Percentiles rank a stretch among this genome's conserved stretches.
These are phyloP conservation scores for Uropetala carovei DNA, from an alignment of 2,888 invertebrate genomes.

Conservation along the genomic window DNA sequence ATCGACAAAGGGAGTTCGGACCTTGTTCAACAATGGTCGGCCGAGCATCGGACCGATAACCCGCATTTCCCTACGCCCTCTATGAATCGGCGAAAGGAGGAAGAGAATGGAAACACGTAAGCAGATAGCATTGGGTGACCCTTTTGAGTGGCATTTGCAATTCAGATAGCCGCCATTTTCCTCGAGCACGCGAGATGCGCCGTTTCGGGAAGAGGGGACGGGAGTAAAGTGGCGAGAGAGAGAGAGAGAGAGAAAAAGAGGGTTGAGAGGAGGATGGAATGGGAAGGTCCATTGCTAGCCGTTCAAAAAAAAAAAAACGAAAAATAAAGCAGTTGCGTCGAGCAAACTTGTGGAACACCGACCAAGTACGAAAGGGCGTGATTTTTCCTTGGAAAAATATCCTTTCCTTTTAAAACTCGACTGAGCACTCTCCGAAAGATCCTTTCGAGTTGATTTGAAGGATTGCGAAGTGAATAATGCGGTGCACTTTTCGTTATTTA, in stretches of 20 bases:
- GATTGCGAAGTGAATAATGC: not conserved
- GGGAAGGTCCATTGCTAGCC: not conserved
- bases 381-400: not conserved
- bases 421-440: not conserved
- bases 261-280: not conserved
- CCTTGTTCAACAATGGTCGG: conserved; percentile 18
- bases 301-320: not conserved
- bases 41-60: conserved; percentile 34
- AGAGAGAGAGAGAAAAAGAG: not conserved
- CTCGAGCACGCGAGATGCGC: conserved; percentile 6
- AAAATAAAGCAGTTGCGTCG: not conserved
- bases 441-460: not conserved
- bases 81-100: not conserved
- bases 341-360: not conserved
- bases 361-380: not conserved
- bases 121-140: not conserved
- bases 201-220: not conserved
- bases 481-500: not conserved
- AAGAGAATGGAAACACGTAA: not conserved
- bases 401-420: not conserved
- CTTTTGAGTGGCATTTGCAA: conserved; percentile 36
- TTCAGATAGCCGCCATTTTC: conserved; percentile 46
- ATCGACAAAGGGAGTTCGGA: not conserved
- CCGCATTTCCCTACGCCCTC: conserved; percentile 29
- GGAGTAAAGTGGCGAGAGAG: too few relatives aligned